Conservation (phyloP, 1,140 invertebrate genomes). For the Drosophila hydei region DNA sequence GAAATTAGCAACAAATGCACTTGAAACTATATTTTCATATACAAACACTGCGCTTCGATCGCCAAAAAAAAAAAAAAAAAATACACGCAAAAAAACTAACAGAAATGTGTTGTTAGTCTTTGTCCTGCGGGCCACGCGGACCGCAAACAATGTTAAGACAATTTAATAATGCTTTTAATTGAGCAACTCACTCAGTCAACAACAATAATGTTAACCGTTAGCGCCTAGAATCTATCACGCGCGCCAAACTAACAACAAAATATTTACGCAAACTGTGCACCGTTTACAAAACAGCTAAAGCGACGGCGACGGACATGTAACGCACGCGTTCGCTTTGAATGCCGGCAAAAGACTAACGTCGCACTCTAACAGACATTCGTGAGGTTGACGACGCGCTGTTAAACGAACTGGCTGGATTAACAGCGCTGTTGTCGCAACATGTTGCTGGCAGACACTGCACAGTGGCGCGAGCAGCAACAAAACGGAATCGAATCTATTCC, state of each 20-base stretch:
- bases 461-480: constrained; percentile 12
- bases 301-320: constrained; percentile 34
- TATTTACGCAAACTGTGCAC: constrained; percentile 46
- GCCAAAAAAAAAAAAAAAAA: constrained; percentile 22
- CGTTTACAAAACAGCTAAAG: constrained; percentile 28
- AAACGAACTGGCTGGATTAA: constrained; percentile 19
- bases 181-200: neutral
- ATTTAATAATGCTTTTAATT: constrained; percentile 4
- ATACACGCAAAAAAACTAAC: too few relatives aligned
- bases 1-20: constrained; percentile 35
- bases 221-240: constrained; percentile 19
- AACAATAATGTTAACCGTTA: constrained; percentile 5
- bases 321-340: constrained; percentile 48
- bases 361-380: constrained; percentile 23
- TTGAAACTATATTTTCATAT: constrained; percentile 27
- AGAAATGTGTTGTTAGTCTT: constrained; percentile 9
- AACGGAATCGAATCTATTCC: neutral
- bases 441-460: constrained; percentile 36
- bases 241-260: constrained; percentile 30
- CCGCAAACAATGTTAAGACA: constrained; percentile 10
- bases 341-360: constrained; percentile 53
- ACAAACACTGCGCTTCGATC: constrained; percentile 14
- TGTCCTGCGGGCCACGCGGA: constrained; percentile 21
- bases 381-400: constrained; percentile 29
- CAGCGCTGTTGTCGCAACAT: constrained; percentile 50